A percentile compares a stretch with the other conserved stretches of the same genome.
Conservation (phyloP, 2,888 invertebrate genomes). For the Andrena bucephala region DNA sequence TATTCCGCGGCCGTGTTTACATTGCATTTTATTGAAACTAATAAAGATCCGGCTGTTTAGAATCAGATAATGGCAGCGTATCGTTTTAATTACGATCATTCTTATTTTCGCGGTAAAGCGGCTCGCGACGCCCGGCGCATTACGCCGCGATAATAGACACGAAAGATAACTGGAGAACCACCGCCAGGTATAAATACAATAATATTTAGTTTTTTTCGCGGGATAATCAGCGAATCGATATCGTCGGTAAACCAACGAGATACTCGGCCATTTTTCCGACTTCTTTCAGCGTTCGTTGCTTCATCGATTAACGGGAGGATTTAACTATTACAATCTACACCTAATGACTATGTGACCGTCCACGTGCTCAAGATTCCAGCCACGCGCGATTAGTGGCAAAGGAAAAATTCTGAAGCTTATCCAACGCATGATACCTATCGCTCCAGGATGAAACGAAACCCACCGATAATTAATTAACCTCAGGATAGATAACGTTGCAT, state of each 20-base stretch:
- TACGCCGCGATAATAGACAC: conserved; percentile 59
- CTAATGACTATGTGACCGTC: conserved; percentile 24
- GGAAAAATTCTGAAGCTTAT: background rate
- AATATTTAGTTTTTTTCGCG: conserved; percentile 59
- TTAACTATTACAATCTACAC: conserved; percentile 35
- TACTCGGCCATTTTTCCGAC: conserved; percentile 11
- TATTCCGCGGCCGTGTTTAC: conserved; percentile 23
- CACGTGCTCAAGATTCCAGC: conserved; percentile 34
- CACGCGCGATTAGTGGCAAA: conserved; percentile 16
- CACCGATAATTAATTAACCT: background rate
- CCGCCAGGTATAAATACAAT: conserved; percentile 52
- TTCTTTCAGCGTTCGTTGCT: background rate
- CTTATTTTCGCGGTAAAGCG: conserved; percentile 52
- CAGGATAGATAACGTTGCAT: background rate
- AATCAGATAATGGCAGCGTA: conserved; percentile 54
- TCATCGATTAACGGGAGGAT: conserved; percentile 21
- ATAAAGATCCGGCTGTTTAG: conserved; percentile 57
- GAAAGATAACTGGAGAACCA: conserved; percentile 44
- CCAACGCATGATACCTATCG: background rate
- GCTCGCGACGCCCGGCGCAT: conserved; percentile 35
- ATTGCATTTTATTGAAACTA: conserved; percentile 57
- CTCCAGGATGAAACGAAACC: background rate
- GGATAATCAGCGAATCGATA: conserved; percentile 46
- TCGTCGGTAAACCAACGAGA: conserved; percentile 23
- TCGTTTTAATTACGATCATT: conserved; percentile 58